Percentiles rank a stretch among this genome's conserved stretches.
Evolutionary conservation across 2,888 invertebrate genomes (phyloP).

Genomic region (Pammene fasciana): DNA sequence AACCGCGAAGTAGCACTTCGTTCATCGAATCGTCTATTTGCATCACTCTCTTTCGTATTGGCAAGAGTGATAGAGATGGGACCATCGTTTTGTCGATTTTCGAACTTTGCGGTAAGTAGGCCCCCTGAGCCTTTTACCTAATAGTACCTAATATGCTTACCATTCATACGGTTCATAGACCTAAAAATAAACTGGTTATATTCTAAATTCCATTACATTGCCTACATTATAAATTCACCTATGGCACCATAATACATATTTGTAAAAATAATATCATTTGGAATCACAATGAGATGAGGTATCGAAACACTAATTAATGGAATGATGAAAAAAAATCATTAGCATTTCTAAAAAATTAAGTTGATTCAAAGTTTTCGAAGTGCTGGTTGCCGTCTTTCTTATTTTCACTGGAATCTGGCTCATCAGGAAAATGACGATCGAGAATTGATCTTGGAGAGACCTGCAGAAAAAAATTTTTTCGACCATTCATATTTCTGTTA

Average conservation of each 20-base stretch:
- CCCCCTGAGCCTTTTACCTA: too few relatives aligned
- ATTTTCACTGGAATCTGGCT: conserved; percentile 44
- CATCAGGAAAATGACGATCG: conserved; percentile 60
- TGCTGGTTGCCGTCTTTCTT: conserved; percentile 33
- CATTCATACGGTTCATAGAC: too few relatives aligned
- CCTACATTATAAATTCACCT: background rate
- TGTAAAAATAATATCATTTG: background rate
- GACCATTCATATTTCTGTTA: too few relatives aligned
- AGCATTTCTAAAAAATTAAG: background rate
- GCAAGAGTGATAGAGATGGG: too few relatives aligned
- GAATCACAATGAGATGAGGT: conserved; percentile 19
- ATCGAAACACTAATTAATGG: conserved; percentile 9
- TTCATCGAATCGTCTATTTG: too few relatives aligned
- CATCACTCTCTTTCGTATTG: too few relatives aligned
- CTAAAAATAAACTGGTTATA: too few relatives aligned
- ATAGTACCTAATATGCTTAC: too few relatives aligned
- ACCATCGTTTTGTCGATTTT: too few relatives aligned
- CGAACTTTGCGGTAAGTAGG: too few relatives aligned
- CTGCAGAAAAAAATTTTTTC: conserved; percentile 63
- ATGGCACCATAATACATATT: background rate
- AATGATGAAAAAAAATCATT: background rate
- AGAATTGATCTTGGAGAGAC: conserved; percentile 66
- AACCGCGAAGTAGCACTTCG: too few relatives aligned
- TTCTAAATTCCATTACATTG: too few relatives aligned
- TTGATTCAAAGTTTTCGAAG: conserved; percentile 32